Conservation (phyloP, 2,888 invertebrate species). For the Leptinotarsa peninsularis region DNA sequence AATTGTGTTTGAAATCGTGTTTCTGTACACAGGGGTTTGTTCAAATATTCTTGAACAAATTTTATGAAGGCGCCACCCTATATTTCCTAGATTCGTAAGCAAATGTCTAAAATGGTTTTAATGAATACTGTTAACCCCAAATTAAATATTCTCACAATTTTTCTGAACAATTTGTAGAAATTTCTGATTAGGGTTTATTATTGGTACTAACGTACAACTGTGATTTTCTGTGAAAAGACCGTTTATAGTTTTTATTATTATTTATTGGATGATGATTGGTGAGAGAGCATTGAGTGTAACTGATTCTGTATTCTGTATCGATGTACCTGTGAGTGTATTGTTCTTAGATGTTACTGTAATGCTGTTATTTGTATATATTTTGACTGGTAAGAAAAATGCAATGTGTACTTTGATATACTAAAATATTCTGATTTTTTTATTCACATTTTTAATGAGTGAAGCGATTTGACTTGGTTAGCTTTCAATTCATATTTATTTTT, state of each 20-base stretch:
- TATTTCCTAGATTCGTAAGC: too few relatives aligned
- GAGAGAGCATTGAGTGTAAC: conserved; percentile 39
- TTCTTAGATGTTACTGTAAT: conserved; percentile 60
- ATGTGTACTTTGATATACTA: conserved; percentile 24
- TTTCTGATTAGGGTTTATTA: conserved; percentile 40
- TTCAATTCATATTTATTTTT: background rate
- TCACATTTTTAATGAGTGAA: background rate
- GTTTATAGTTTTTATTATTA: conserved; percentile 52
- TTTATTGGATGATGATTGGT: conserved; percentile 48
- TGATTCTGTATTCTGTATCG: conserved; percentile 55
- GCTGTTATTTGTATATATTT: conserved; percentile 57
- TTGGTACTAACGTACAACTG: conserved; percentile 57
- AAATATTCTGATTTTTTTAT: background rate
- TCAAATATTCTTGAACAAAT: too few relatives aligned
- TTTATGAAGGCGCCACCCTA: too few relatives aligned
- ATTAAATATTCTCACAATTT: conserved; percentile 24
- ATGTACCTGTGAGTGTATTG: conserved; percentile 61
- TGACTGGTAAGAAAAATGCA: conserved; percentile 21
- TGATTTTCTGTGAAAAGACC: conserved; percentile 59
- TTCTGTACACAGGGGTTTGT: too few relatives aligned
- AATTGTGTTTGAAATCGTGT: too few relatives aligned
- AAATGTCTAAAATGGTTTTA: too few relatives aligned
- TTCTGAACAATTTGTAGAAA: conserved; percentile 26
- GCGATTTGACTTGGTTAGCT: background rate
- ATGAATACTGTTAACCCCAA: conserved; percentile 8